Conservation (phyloP, 2,888 invertebrate species). For the Pterobdella sp. region DNA sequence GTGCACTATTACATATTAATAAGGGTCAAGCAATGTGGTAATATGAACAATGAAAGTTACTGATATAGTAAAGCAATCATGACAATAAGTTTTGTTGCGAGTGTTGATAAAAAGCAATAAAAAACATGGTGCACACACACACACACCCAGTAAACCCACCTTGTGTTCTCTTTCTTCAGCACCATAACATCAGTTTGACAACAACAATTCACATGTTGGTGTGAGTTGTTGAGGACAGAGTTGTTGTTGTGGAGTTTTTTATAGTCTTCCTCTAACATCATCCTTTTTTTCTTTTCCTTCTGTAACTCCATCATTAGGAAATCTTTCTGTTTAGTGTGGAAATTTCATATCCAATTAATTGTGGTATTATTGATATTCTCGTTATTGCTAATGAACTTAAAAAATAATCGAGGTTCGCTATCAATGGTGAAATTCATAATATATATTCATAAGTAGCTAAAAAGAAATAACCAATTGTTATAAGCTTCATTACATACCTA, state of each 20-base stretch:
- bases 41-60: neutral
- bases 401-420: no score
- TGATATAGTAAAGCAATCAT: neutral
- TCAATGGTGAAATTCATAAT: no score
- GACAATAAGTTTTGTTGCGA: neutral
- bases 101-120: neutral
- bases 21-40: neutral
- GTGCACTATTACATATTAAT: no score
- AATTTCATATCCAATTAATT: neutral
- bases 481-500: neutral
- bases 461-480: neutral
- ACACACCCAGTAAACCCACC: conserved; percentile 5
- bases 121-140: neutral
- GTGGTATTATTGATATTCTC: no score
- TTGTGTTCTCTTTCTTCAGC: conserved; percentile 25
- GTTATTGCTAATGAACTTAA: no score
- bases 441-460: neutral
- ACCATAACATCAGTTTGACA: conserved; percentile 23
- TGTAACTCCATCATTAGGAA: conserved; percentile 44
- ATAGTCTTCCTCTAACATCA: conserved; percentile 44
- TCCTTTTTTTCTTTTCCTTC: conserved; percentile 44
- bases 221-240: conserved; percentile 38
- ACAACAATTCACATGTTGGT: neutral
- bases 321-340: conserved; percentile 37
- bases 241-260: conserved; percentile 43